phyloP scores from a whole-genome alignment of 2,797 vertebrate genomes.

The Gila robusta region DNA sequence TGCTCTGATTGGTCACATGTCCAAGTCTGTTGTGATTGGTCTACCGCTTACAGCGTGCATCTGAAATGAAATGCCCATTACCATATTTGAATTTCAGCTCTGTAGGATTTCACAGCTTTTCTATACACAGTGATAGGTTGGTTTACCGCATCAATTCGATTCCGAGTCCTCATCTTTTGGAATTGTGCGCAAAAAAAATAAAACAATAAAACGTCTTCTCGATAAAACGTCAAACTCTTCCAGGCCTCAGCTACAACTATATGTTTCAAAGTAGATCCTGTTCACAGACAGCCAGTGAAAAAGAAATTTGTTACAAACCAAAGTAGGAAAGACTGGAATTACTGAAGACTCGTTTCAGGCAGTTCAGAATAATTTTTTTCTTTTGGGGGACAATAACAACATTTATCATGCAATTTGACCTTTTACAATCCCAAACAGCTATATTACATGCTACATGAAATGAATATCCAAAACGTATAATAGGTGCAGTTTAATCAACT shows the following conservation, averaged over 20 bases:
- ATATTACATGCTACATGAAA: not conserved
- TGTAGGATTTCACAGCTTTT: not conserved
- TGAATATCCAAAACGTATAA: not conserved
- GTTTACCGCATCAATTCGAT: too few species aligned
- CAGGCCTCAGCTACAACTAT: not conserved
- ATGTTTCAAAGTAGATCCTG: not conserved
- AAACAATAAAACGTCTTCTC: too few species aligned
- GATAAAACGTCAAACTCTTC: not conserved
- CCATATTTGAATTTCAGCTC: not conserved
- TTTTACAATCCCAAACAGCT: not conserved
- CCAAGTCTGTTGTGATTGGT: too few species aligned
- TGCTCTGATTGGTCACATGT: not conserved
- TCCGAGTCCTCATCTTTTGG: too few species aligned
- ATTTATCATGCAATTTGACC: not conserved
- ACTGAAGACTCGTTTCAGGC: not conserved
- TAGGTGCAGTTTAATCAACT: not conserved
- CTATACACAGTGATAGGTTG: too few species aligned
- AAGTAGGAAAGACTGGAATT: not conserved
- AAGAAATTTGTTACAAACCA: not conserved
- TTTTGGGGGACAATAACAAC: not conserved
- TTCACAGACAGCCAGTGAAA: not conserved
- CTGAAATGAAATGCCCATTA: rapidly evolving
- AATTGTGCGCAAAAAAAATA: too few species aligned
- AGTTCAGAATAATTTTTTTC: not conserved
- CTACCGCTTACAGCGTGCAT: too few species aligned